These are phyloP conservation scores for Rugalucina vietnamica DNA, from an alignment of 2,888 invertebrate species.

Conservation along the genomic window DNA sequence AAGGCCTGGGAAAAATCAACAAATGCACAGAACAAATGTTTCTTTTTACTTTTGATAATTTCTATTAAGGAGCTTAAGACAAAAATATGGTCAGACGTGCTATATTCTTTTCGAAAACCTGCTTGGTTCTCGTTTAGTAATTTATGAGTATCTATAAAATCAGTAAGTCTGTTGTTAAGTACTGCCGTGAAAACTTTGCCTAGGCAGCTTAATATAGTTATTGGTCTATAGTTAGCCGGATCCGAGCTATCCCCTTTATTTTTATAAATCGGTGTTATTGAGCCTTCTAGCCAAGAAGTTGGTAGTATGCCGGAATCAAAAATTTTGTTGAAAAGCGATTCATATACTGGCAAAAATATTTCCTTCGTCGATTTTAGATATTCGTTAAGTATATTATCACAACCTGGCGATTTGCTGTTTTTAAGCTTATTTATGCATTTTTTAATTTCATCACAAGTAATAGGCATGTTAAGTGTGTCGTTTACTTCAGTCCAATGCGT, in stretches of 20 bases:
- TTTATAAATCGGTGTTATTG: not conserved
- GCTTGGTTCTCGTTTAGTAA: conserved; percentile 50
- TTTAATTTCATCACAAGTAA: not conserved
- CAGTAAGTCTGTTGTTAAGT: conserved; percentile 47
- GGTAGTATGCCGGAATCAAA: not conserved
- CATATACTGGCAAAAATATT: not conserved
- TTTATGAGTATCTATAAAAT: conserved; percentile 29
- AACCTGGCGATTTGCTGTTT: not conserved
- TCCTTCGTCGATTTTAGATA: not conserved
- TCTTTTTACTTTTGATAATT: conserved; percentile 19
- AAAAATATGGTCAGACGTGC: conserved; percentile 56
- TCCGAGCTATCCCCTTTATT: conserved; percentile 25
- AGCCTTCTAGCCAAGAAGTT: not conserved
- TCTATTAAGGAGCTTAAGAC: conserved; percentile 31
- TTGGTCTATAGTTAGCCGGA: conserved; percentile 46
- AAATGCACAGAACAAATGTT: conserved; percentile 45
- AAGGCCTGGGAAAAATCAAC: conserved; percentile 45
- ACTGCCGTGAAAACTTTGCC: conserved; percentile 48
- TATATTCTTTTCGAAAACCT: conserved; percentile 37
- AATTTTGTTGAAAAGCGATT: not conserved
- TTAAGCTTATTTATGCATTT: not conserved
- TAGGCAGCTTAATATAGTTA: conserved; percentile 48
- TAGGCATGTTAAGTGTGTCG: not conserved
- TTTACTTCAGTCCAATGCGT: not conserved
- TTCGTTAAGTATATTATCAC: not conserved